Base-by-base conservation (phyloP, 2,888 invertebrate genomes). In the Drosophila nr. medialis region DNA sequence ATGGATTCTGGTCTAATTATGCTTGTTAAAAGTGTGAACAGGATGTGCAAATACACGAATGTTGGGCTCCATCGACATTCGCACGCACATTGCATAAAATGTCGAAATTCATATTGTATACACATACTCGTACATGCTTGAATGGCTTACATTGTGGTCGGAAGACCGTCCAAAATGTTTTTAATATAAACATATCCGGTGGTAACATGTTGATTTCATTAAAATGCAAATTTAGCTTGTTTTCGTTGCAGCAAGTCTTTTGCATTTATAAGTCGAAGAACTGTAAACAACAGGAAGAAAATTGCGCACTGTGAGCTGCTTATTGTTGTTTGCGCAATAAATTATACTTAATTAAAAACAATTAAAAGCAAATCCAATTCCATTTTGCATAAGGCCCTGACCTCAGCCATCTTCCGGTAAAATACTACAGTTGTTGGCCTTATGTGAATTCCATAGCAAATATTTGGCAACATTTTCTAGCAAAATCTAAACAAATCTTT, bases 271-370 rank as follows among this genome's bases (percentile, higher is more conserved):
- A 75, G 76, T 32, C 49, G 30, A 50, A 40, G 55, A 30, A 50
- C 24, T 45, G 58, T 62, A 45, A 36, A 40, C 49, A 48, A 73
- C n/a, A 32, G 59, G 27, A 29, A 54, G 24, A 38, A 59, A 50
- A 55, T 60, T 64, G 48, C 27, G 77, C 45, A 59, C 59, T 72
- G 81, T 72, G 81, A 64, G 72, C 72, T 77, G 72, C 81, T 80
- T 82, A 75, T 56, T 66, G 67, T 66, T 83, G 77, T 87, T 91
- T 90, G 77, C 69, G 72, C 80, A 76, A 91, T 89, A 90, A 91
- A 90, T 91, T 87, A 77, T 77, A 79, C 84, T 84, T 91, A 90
- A 90, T 90, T 90, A 91, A 91, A 90, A 91, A 91, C 90, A 91
- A 90, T 90, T 91, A 89, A 86, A 90, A 91, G 87, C 84, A 86